A percentile compares a stretch with the other conserved stretches of the same genome.
Evolutionary conservation across 2,888 invertebrate species (phyloP).

Genomic region (Melanchra persicariae): DNA sequence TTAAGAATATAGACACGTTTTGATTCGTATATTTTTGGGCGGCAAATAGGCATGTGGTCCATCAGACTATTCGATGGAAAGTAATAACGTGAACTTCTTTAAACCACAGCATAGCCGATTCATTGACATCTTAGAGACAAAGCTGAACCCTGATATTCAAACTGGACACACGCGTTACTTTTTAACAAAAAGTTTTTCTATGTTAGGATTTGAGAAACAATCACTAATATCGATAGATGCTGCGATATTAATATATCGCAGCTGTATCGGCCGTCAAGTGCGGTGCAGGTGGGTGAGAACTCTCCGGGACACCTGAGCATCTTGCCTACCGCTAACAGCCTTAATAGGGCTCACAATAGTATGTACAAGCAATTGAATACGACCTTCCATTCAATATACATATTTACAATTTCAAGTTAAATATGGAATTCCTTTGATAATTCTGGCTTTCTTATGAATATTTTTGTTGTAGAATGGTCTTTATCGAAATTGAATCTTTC

Average conservation of each 20-base stretch:
- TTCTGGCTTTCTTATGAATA: neutral
- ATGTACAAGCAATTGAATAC: constrained; percentile 11
- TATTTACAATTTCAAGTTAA: constrained; percentile 12
- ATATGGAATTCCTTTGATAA: neutral
- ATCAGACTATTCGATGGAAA: neutral
- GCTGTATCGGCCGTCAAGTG: constrained; percentile 34
- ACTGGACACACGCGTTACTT: neutral
- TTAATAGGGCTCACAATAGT: constrained; percentile 47
- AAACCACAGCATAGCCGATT: too few relatives aligned
- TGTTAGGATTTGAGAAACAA: neutral
- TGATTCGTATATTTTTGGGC: neutral
- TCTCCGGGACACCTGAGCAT: constrained; percentile 54
- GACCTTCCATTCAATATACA: neutral
- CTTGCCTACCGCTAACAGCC: constrained; percentile 59
- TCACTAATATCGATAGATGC: constrained; percentile 27
- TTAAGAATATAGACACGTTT: neutral
- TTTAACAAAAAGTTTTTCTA: neutral
- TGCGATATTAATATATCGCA: neutral
- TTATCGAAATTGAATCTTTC: constrained; percentile 20
- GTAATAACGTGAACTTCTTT: neutral
- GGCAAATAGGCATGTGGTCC: neutral
- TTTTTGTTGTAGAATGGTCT: neutral
- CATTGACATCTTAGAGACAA: neutral
- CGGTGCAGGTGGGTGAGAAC: constrained; percentile 66
- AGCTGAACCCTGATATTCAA: neutral